Base-by-base conservation (phyloP, 2,797 vertebrate species). In the Hirundo rustica region DNA sequence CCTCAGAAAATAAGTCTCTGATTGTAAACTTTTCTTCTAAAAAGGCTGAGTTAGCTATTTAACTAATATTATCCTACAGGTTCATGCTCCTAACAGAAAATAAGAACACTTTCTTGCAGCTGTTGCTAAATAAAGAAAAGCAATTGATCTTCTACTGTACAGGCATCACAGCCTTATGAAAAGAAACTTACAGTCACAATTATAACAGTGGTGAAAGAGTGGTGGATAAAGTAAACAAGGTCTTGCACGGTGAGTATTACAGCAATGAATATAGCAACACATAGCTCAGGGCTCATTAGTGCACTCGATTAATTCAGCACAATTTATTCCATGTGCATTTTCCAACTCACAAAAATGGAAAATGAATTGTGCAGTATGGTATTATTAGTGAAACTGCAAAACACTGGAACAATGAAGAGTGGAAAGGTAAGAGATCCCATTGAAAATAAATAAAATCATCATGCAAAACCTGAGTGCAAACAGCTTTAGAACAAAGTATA, bases 41-140 rank as follows among this genome's bases (percentile, higher is more conserved):
- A 73, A 78, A 71, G 10, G 5, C 11, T 0, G 0, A 61, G 11
- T 20, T 36, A 4, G 22, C 22, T 68, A 25, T n/a, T 5, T 51
- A 85, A 64, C 16, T 51, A 51, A 26, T 9, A 44, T 7, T 50
- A 85, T 18, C 18, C 7, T 22, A n/a, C 11, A 78, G 47, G 8
- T 29, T 72, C 29, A 27, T 19, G 32, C 25, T 86, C 32, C 32
- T 65, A 71, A 21, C 10, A 61, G 54, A 80, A 32, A 67, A 62
- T 30, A 67, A 45, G 5, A 45, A 45, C 9, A 18, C 13, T 16
- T 76, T 67, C 75, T 92, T 47, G 58, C 4, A 89, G 26, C 6
- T 78, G 4, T 30, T 89, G 23, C 38, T 65, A 87, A 62, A 48
- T 29, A 58, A 79, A 79, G 17, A 40, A 72, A 38, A 66, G 7